Conservation (phyloP, 2,888 invertebrate species). For the Drosophila crucigera region DNA sequence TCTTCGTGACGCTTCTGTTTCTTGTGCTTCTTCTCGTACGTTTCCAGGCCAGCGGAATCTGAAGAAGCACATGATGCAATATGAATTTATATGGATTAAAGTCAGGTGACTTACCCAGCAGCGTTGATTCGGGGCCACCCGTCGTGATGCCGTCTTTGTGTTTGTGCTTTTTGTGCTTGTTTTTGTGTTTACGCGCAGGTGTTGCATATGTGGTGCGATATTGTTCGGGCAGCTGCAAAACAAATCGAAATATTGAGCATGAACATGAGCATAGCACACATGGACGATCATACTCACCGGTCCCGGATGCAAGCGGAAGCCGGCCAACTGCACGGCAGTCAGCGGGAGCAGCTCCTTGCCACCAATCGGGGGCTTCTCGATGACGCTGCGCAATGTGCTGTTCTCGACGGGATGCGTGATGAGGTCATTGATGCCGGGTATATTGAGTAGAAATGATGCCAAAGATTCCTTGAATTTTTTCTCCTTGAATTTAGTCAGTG, state of each 20-base stretch:
- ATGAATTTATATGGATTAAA: not conserved
- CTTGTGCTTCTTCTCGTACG: slow-evolving; percentile 97
- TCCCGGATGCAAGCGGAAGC: slow-evolving; percentile 97
- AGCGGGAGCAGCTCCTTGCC: slow-evolving; percentile 95
- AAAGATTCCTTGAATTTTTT: slow-evolving; percentile 97
- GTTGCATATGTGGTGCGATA: slow-evolving; percentile 96
- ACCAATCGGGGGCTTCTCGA: slow-evolving; percentile 97
- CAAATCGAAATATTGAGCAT: not conserved
- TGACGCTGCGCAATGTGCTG: slow-evolving; percentile 96
- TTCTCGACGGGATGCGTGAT: slow-evolving; percentile 92
- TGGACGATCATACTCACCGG: slow-evolving; percentile 86
- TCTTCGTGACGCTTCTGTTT: slow-evolving; percentile 97
- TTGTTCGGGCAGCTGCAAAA: slow-evolving; percentile 93
- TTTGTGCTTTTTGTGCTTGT: slow-evolving; percentile 97
- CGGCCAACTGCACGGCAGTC: slow-evolving; percentile 94
- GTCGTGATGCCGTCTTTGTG: slow-evolving; percentile 93
- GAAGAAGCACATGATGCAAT: slow-evolving; percentile 23
- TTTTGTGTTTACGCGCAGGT: slow-evolving; percentile 97
- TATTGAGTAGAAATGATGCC: slow-evolving; percentile 96
- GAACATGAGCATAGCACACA: not conserved
- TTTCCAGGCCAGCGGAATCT: slow-evolving; percentile 90
- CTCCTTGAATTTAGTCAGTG: slow-evolving; percentile 98
- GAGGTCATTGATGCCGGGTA: slow-evolving; percentile 97
- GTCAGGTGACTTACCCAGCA: slow-evolving; percentile 87
- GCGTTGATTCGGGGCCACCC: slow-evolving; percentile 89